Evolutionary conservation across 53 echinoderm and acorn worm species (phyloP), one percentile per base, ranked within the genome.

Genomic region (Stichopus horrens): DNA sequence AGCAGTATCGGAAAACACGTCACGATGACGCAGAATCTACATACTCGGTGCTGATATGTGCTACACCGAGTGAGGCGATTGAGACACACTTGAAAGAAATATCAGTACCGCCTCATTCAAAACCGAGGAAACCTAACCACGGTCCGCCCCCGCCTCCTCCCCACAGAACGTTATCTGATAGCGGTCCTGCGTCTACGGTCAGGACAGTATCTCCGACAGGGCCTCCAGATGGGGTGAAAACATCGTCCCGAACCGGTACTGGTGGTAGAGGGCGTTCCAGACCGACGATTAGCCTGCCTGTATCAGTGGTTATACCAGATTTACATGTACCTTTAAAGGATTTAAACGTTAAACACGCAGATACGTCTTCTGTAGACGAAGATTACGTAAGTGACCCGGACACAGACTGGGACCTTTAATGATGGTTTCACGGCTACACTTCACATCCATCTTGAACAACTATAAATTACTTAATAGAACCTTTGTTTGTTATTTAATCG

Each of bases 71-170:
- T 51, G 52, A 21, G 52, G 14, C 23, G 5, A 14, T 23, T 66
- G 67, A 85, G 4, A 67, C 66, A 7, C 6, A 23, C 4, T 65
- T 51, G 23, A 65, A 67, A 9, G 13, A 51, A 51, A 13, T 65
- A 51, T 85, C 85, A 11, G 93, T 96, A 55, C 88, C 87, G 21
- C 94, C 94, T 74, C 94, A 94, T 78, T 86, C 91, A 7, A 96
- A 94, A 4, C 96, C 96, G 16, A 91, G 19, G 94, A 90, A 55
- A 91, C 93, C 8, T 90, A 92, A 9, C 91, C 86, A 14, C 91
- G 94, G 18, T 7, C 71, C 18, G 19, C 63, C 10, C 10, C 63
- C 63, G 10, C 10, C 63, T 13, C 11, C 10, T 16, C 71, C 71
- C 19, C 19, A 18, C n/a, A 63, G 63, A 13, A 71, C 71, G 6